Conservation (phyloP, 23 tunicate genomes). For the Trididemnum miniatum region DNA sequence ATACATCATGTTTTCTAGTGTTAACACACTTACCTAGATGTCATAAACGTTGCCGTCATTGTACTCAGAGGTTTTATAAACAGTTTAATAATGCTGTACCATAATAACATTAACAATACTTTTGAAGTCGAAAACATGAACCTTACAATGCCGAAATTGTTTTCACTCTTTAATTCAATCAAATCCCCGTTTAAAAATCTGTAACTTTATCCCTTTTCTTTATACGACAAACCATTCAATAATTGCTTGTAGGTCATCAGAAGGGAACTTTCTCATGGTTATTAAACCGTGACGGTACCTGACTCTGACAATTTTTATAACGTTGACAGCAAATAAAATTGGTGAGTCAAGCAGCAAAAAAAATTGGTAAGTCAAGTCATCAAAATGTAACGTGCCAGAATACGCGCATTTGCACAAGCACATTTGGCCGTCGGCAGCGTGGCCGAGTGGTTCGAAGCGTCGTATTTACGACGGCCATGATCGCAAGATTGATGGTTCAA, state of each 20-base stretch:
- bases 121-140: background rate
- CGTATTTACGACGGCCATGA: no score
- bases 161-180: background rate
- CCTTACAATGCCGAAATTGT: slow-evolving; percentile 7
- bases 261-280: no score
- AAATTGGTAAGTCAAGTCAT: no score
- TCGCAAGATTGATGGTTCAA: no score
- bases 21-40: slow-evolving; percentile 40
- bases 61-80: slow-evolving; percentile 16
- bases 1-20: background rate
- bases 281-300: no score
- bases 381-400: no score
- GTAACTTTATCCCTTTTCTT: background rate
- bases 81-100: slow-evolving; percentile 13
- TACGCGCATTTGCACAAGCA: no score
- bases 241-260: slow-evolving; percentile 7
- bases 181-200: background rate
- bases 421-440: no score
- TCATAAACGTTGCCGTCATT: slow-evolving; percentile 42
- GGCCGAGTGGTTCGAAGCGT: no score
- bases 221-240: background rate
- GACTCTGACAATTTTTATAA: no score
- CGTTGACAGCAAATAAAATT: no score
- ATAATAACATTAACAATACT: slow-evolving; percentile 42
- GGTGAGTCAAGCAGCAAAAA: no score